These are phyloP conservation scores for Ypsolopha sequella DNA, from an alignment of 2,888 invertebrate species.

Conservation along the genomic window DNA sequence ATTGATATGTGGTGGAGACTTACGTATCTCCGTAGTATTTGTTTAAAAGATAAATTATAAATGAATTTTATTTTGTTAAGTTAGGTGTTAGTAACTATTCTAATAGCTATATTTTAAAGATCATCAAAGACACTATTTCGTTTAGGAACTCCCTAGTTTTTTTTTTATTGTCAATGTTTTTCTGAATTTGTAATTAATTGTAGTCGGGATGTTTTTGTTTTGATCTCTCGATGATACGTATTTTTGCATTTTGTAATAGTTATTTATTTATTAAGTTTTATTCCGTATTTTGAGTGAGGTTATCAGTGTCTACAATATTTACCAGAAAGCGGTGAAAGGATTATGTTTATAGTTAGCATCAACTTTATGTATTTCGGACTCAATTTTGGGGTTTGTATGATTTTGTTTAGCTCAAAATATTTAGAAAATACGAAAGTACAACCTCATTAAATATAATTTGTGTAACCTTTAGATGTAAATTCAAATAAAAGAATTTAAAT, in stretches of 20 bases:
- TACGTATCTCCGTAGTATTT: too few species aligned
- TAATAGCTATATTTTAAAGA: too few species aligned
- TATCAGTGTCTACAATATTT: background rate
- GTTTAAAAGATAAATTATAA: background rate
- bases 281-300: background rate
- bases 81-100: too few species aligned
- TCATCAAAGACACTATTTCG: too few species aligned
- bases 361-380: background rate
- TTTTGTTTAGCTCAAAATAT: background rate
- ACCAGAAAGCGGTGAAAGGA: background rate
- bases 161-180: background rate
- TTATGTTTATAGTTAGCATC: background rate
- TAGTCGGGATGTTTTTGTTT: constrained; percentile 18
- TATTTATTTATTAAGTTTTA: constrained; percentile 1
- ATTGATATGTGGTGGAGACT: too few species aligned
- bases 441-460: constrained; percentile 1
- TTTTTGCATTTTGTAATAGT: constrained; percentile 13
- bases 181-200: background rate
- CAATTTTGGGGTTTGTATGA: background rate
- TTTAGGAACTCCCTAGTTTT: background rate
- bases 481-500: background rate
- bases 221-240: constrained; percentile 19
- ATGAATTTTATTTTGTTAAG: background rate
- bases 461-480: background rate
- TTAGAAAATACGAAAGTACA: constrained; percentile 1